Evolutionary conservation across 2,888 invertebrate species (phyloP), one percentile per base, ranked within the genome.

Genomic region (Diploptera punctata): DNA sequence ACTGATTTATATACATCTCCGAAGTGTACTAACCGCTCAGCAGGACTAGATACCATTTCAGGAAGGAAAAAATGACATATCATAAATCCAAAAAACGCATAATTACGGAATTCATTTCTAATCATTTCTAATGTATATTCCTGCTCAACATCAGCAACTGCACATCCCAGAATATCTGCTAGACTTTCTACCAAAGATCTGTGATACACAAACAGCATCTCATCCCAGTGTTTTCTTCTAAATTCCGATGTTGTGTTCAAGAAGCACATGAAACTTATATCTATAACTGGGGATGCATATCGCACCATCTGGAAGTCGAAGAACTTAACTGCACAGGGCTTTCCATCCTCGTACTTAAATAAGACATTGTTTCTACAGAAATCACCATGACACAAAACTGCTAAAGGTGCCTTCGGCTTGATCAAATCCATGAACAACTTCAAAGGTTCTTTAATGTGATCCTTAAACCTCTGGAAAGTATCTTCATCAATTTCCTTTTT

Each of bases 361-460:
- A 83, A 69, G n/a, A 83, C 77, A 76, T 83, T 83, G 74, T 83
- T 83, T 1, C 82, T 78, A 79, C 81, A 82, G 44, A 82, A 77
- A 76, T 83, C 83, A 0, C 83, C 83, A 62, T 83, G 83, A 60
- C 81, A 81, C 0, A 83, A 71, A 2, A 82, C 82, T 29, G 70
- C 69, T 2, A 67, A 33, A 0, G 77, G 77, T 47, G 79, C 72
- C 0, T 73, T 62, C 3, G 73, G 73, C 26, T 9, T 13, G 19
- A 49, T 13, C 5, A 60, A 16, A n/a, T 67, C 44, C 24, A 1
- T 13, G 24, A 73, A 18, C 33, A 44, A 19, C 3, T 76, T 72
- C 18, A 70, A 65, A 0, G 80, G 33, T 1, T 73, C 75, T 0
- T 76, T 72, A 4, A 80, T 13, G 9, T 78, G 57, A n/a, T 79